A percentile compares a stretch with the other conserved stretches of the same genome.
Conservation (phyloP, 2,797 vertebrate genomes). For the Falco peregrinus region DNA sequence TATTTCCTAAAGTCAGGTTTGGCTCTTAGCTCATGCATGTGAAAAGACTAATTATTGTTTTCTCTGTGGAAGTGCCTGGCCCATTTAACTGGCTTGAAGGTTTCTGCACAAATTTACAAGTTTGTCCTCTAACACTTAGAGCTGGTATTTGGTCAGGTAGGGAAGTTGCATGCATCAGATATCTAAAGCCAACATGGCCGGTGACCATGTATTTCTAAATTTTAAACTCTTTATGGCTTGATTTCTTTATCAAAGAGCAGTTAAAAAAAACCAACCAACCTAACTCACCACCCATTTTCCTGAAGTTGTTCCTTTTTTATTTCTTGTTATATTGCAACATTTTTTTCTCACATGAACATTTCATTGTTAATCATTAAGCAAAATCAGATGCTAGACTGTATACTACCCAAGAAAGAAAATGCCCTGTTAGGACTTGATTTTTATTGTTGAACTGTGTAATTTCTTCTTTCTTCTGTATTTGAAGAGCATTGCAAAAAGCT, state of each 20-base stretch:
- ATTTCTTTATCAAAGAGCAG: neutral
- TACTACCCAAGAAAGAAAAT: neutral
- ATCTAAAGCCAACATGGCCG: neutral
- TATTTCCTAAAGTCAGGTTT: neutral
- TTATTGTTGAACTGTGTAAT: neutral
- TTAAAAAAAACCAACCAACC: accelerated
- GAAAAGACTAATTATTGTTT: neutral
- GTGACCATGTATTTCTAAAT: neutral
- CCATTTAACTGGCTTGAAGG: neutral
- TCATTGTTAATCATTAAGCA: neutral
- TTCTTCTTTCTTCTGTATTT: neutral
- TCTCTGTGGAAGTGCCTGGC: neutral
- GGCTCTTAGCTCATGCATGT: neutral
- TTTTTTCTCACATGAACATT: neutral
- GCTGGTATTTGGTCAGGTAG: neutral
- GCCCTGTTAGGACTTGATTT: neutral
- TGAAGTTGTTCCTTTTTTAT: neutral
- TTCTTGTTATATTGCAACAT: neutral
- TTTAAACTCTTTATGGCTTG: neutral
- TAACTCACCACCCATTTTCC: neutral
- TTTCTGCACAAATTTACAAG: neutral
- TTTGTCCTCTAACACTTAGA: neutral
- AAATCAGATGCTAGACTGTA: neutral
- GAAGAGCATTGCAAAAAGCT: neutral
- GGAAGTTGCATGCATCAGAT: neutral